Percentiles rank a stretch among this genome's conserved stretches.
These are phyloP conservation scores for Ellobium chinense DNA, from an alignment of 2,888 invertebrate species.

Conservation along the genomic window DNA sequence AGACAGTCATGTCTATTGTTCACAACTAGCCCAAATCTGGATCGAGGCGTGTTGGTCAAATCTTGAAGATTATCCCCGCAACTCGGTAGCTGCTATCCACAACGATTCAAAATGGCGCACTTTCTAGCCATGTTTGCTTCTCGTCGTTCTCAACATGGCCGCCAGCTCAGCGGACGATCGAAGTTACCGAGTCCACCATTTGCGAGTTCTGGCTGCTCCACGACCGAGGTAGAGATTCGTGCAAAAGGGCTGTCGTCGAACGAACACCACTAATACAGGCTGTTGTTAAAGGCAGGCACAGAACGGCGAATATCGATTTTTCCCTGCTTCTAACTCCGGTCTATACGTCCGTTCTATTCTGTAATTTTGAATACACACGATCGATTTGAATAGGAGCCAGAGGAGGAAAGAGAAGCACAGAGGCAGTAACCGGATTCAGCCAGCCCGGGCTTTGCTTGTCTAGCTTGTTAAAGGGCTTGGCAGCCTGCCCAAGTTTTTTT, in stretches of 20 bases:
- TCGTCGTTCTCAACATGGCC: background rate
- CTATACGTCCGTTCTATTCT: background rate
- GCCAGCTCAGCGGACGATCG: background rate
- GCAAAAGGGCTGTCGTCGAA: slow-evolving; percentile 11
- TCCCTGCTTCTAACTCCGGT: background rate
- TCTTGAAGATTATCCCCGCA: no score
- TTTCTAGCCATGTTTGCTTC: background rate
- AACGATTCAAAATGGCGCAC: background rate
- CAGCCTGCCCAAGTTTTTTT: slow-evolving; percentile 16
- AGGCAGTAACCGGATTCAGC: slow-evolving; percentile 29
- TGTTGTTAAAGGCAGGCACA: background rate
- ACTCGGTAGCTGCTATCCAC: background rate
- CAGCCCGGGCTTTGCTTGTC: slow-evolving; percentile 27
- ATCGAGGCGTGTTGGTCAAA: no score
- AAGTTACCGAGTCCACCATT: background rate
- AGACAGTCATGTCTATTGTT: no score
- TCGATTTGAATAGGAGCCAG: slow-evolving; percentile 18
- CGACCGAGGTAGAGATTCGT: background rate
- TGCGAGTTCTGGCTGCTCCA: background rate
- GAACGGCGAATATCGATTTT: slow-evolving; percentile 13
- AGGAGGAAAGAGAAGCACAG: background rate
- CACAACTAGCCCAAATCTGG: no score
- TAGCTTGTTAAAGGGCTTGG: slow-evolving; percentile 37
- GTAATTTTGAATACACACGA: slow-evolving; percentile 27
- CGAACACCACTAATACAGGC: background rate